Conservation (phyloP, 1,140 invertebrate species). For the Metopolophium dirhodum region DNA sequence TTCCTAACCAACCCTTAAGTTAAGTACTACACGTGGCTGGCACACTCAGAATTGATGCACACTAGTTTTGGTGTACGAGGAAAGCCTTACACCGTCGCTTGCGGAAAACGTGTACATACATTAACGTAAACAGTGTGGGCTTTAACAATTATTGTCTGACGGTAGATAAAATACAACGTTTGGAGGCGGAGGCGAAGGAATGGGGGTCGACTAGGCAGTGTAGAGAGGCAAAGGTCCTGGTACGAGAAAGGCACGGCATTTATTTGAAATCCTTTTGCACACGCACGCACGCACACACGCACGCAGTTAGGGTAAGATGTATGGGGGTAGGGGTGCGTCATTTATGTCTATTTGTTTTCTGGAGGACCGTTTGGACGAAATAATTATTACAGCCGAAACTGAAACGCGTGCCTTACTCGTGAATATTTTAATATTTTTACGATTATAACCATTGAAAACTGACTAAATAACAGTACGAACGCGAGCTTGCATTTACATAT, state of each 20-base stretch:
- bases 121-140: neutral
- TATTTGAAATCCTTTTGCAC: neutral
- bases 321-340: neutral
- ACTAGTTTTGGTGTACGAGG: neutral
- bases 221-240: neutral
- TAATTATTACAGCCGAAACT: conserved; percentile 11
- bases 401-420: neutral
- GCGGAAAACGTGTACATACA: neutral
- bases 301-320: neutral
- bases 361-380: neutral
- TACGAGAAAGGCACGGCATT: neutral
- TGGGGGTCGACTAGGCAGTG: neutral
- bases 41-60: neutral
- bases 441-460: neutral
- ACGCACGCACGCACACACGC: neutral
- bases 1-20: neutral
- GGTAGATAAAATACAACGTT: neutral
- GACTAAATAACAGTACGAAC: neutral
- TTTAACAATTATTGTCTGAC: neutral
- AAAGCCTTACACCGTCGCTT: neutral
- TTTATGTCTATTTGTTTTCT: neutral
- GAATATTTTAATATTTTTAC: conserved; percentile 16
- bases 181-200: neutral
- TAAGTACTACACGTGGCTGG: neutral
- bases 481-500: neutral